Conservation (phyloP, 2,113 vertebrate species). For the Cyanocitta stelleri region DNA sequence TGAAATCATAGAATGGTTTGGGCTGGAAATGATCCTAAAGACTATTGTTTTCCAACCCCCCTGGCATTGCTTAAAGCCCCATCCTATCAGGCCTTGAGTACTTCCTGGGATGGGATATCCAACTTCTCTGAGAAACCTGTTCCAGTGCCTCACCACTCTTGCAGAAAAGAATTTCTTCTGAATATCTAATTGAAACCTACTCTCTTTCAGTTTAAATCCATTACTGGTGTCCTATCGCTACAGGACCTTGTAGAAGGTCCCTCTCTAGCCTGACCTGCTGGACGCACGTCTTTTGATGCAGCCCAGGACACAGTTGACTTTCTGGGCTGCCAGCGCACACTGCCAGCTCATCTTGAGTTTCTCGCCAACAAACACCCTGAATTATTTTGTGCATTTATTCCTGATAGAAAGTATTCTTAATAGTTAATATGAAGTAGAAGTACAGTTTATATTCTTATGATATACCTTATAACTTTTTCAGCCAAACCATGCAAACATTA, state of each 20-base stretch:
- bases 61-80: background rate
- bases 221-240: rapidly evolving
- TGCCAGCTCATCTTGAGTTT: background rate
- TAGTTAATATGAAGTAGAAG: background rate
- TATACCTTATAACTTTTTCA: background rate
- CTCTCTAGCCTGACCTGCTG: background rate
- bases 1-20: background rate
- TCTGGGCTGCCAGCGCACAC: background rate
- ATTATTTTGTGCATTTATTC: background rate
- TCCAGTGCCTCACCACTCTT: background rate
- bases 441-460: background rate
- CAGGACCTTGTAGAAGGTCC: background rate
- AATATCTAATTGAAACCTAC: background rate
- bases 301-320: background rate
- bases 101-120: no score
- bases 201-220: background rate
- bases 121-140: background rate
- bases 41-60: background rate
- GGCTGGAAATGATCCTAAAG: background rate
- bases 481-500: background rate
- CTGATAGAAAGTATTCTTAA: background rate
- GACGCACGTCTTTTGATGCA: background rate
- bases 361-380: background rate
- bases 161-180: background rate
- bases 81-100: background rate